Conservation (phyloP, 1,140 invertebrate genomes). For the Colletes latitarsis region DNA sequence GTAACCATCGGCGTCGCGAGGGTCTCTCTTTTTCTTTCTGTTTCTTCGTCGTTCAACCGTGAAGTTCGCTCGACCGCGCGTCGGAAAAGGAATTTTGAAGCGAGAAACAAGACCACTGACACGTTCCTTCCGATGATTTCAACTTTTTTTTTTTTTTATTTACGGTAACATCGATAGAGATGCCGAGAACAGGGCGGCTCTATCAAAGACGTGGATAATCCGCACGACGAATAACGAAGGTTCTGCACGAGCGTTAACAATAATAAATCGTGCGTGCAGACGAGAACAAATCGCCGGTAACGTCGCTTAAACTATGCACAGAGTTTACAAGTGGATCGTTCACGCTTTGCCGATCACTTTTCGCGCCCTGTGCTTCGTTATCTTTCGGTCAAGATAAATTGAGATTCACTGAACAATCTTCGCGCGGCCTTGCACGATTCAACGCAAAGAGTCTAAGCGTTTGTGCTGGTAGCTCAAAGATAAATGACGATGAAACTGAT, state of each 20-base stretch:
- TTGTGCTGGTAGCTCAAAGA: slow-evolving; percentile 15
- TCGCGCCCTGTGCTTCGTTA: too few relatives aligned
- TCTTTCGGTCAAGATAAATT: slow-evolving; percentile 24
- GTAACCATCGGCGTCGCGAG: not conserved
- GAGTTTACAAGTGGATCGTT: slow-evolving; percentile 10
- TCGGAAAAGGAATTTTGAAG: slow-evolving; percentile 25
- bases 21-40: not conserved
- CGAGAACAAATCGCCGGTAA: slow-evolving; percentile 38
- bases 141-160: slow-evolving; percentile 13
- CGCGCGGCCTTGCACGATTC: not conserved
- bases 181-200: not conserved
- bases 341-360: not conserved
- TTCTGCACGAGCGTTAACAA: slow-evolving; percentile 39
- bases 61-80: not conserved
- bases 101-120: slow-evolving; percentile 3
- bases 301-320: slow-evolving; percentile 45
- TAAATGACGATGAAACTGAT: slow-evolving; percentile 26
- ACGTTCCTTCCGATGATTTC: not conserved
- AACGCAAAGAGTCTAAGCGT: slow-evolving; percentile 1
- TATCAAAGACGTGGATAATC: slow-evolving; percentile 13
- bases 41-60: slow-evolving; percentile 15
- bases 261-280: slow-evolving; percentile 31
- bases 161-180: not conserved
- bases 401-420: slow-evolving; percentile 48
- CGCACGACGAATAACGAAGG: slow-evolving; percentile 22